A percentile compares a stretch with the other conserved stretches of the same genome.
These are phyloP conservation scores for Ischnus inquisitorius DNA, from an alignment of 2,888 invertebrate genomes.

Conservation along the genomic window DNA sequence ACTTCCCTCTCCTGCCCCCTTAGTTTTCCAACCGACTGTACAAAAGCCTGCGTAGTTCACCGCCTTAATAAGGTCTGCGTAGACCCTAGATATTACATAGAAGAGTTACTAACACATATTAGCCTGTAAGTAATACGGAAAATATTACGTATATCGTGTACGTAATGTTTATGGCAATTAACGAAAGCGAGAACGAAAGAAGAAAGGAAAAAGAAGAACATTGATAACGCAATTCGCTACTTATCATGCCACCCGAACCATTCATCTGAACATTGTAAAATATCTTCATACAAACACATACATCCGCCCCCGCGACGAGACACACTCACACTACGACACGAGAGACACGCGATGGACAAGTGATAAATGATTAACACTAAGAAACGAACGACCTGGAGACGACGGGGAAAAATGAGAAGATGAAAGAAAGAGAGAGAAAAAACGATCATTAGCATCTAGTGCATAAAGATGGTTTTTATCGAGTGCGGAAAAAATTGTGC, in stretches of 20 bases:
- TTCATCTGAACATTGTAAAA: slow-evolving; percentile 70
- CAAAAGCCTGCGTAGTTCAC: slow-evolving; percentile 83
- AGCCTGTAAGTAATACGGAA: slow-evolving; percentile 78
- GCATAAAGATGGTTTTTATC: slow-evolving; percentile 79
- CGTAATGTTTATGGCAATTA: slow-evolving; percentile 65
- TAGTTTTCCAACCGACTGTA: slow-evolving; percentile 83
- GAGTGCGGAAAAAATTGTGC: slow-evolving; percentile 84
- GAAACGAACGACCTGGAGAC: slow-evolving; percentile 50
- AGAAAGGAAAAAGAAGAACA: not conserved
- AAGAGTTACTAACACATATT: slow-evolving; percentile 80
- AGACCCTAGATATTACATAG: slow-evolving; percentile 80
- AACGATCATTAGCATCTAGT: slow-evolving; percentile 56
- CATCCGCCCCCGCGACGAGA: slow-evolving; percentile 4
- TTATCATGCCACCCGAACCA: slow-evolving; percentile 67
- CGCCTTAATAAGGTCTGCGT: slow-evolving; percentile 83
- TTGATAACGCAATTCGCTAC: slow-evolving; percentile 62
- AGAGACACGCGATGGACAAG: slow-evolving; percentile 50
- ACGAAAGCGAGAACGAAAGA: slow-evolving; percentile 16
- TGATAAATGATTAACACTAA: slow-evolving; percentile 50
- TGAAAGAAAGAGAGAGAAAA: slow-evolving; percentile 11
- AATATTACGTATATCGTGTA: slow-evolving; percentile 75
- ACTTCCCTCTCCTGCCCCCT: slow-evolving; percentile 79
- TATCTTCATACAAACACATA: slow-evolving; percentile 65
- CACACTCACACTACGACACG: slow-evolving; percentile 44
- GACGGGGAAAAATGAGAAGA: slow-evolving; percentile 15